A percentile compares a stretch with the other conserved stretches of the same genome.
phyloP scores from a whole-genome alignment of 2,888 invertebrate genomes.

The Erebia epiphron region DNA sequence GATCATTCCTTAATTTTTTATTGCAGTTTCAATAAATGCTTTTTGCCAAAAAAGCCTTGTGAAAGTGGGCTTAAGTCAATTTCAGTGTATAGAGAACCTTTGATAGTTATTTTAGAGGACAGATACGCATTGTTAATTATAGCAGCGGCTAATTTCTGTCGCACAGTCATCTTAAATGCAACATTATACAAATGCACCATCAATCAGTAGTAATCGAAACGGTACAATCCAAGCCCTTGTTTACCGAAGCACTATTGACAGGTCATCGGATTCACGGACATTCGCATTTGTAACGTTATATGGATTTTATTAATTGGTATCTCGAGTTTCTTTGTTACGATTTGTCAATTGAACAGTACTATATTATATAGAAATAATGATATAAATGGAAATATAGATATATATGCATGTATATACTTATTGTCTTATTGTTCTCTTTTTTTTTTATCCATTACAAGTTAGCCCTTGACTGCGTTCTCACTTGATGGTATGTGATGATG shows the following conservation, averaged over 20 bases:
- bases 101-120: too few species aligned
- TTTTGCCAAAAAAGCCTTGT: too few species aligned
- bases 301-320: conserved; percentile 29
- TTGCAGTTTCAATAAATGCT: too few species aligned
- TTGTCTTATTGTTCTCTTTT: too few species aligned
- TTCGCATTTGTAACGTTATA: conserved; percentile 23
- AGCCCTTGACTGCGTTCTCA: too few species aligned
- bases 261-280: conserved; percentile 26
- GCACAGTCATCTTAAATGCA: conserved; percentile 12
- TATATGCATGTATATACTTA: too few species aligned
- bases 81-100: too few species aligned
- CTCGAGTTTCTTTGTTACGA: conserved; percentile 26
- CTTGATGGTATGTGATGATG: too few species aligned
- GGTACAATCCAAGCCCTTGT: conserved; percentile 16
- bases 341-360: neutral
- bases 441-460: too few species aligned
- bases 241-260: conserved; percentile 24
- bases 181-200: conserved; percentile 5
- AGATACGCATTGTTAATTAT: neutral
- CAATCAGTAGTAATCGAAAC: conserved; percentile 21
- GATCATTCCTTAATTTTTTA: too few species aligned
- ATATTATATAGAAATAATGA: neutral
- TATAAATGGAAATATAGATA: too few species aligned
- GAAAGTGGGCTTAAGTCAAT: too few species aligned
- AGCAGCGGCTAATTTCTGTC: neutral